Evolutionary conservation across 2,113 vertebrate genomes (phyloP).

Genomic region (Callipepla californica): DNA sequence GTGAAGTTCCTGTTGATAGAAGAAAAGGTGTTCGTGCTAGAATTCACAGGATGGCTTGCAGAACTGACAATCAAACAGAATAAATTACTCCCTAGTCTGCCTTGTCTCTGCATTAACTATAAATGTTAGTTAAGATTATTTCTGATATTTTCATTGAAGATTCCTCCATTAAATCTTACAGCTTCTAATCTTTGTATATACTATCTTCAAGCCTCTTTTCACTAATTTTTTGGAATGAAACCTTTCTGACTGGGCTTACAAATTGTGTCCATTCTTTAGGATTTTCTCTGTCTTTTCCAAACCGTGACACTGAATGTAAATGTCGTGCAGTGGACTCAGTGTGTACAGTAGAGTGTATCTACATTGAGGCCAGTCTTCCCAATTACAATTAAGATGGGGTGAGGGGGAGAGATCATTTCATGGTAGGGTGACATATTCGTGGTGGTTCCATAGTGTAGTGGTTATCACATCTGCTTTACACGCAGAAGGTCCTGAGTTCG

Average conservation of each 20-base stretch:
- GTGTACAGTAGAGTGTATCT: background rate
- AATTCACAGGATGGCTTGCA: background rate
- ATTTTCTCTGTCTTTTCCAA: background rate
- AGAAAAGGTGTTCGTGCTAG: background rate
- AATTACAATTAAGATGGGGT: background rate
- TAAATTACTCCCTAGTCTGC: accelerated
- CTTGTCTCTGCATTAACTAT: background rate
- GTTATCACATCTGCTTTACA: conserved; percentile 98
- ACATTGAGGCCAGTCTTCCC: background rate
- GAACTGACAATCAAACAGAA: background rate
- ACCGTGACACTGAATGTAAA: background rate
- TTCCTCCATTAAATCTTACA: background rate
- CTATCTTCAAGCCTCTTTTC: background rate
- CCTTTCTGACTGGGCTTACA: background rate
- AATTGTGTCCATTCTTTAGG: background rate
- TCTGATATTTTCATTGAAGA: background rate
- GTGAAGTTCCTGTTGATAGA: background rate
- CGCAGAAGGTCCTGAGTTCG: conserved; percentile 97
- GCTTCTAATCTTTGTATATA: background rate
- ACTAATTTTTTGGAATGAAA: background rate
- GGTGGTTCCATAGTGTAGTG: conserved; percentile 93
- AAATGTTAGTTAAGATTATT: background rate
- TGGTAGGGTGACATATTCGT: background rate
- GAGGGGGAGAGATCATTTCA: background rate
- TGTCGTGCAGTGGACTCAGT: background rate